Base-by-base conservation (phyloP, 2,797 vertebrate genomes). In the Parotocinclus haroldoi region DNA sequence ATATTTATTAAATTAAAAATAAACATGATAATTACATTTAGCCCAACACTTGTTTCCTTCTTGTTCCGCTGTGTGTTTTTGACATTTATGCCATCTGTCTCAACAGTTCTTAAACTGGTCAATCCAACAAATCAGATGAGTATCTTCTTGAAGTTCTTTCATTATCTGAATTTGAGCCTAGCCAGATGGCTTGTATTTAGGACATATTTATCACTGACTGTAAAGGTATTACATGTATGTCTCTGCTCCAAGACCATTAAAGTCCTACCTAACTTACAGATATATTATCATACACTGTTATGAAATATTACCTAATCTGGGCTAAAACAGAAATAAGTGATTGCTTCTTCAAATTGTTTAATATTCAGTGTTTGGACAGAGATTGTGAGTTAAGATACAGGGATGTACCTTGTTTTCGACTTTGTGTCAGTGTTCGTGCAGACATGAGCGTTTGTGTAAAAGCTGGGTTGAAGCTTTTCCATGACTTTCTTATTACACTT, bases 191-290 rank as follows among this genome's bases (percentile, higher is more conserved):
- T 17, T 52, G 50, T 58, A 68, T 74, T 64, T 66, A 45, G 64
- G 40, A 51, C 72, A 68, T 57, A 68, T 78, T 70, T 75, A 68
- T 63, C 55, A 58, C n/a, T n/a, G 65, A 61, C 54, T 73, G 42
- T 75, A 73, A 67, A 75, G 60, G 59, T 68, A 72, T 74, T 69
- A 73, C 72, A 75, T 60, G 61, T 64, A 71, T 70, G 73, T 69
- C 78, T 61, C 55, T 39, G 45, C 67, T 63, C 44, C 17, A 18
- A 54, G 66, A 56, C 65, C 54, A 51, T 55, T 48, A 55, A 62
- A 49, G 58, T 10, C 63, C 42, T 45, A 66, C 50, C 64, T 66
- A 63, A 54, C 64, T 57, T 38, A 27, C 46, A 58, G 48, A 64
- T 36, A 57, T 50, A 58, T 45, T 54, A 63, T 37, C 44, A 64